Percentiles rank a stretch among this genome's conserved stretches.
These are phyloP conservation scores for Thumatha senex DNA, from an alignment of 2,888 invertebrate species.

Conservation along the genomic window DNA sequence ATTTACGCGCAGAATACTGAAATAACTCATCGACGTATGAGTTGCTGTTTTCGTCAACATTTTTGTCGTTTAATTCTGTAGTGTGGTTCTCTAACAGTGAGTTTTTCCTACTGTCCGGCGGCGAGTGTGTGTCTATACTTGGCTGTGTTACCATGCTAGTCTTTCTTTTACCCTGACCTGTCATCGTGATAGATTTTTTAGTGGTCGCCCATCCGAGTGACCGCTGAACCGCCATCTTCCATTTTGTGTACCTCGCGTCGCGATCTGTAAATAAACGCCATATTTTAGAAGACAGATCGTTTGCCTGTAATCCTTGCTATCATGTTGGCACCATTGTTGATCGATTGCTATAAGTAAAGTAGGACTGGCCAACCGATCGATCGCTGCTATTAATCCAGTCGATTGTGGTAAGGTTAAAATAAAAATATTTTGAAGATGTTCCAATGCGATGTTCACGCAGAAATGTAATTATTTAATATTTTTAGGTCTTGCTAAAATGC, in stretches of 20 bases:
- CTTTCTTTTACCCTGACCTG: slow-evolving; percentile 85
- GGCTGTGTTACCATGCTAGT: slow-evolving; percentile 54
- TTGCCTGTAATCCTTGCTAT: too few species aligned
- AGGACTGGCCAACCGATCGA: too few species aligned
- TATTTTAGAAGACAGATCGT: not conserved
- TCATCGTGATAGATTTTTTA: slow-evolving; percentile 89
- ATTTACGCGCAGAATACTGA: slow-evolving; percentile 66
- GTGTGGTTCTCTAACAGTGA: slow-evolving; percentile 41
- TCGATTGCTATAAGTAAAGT: too few species aligned
- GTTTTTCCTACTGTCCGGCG: slow-evolving; percentile 48
- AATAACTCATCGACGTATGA: slow-evolving; percentile 60
- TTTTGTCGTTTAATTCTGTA: slow-evolving; percentile 38
- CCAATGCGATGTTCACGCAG: too few species aligned
- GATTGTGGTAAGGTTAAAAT: too few species aligned
- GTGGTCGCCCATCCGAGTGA: slow-evolving; percentile 94
- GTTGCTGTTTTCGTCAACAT: slow-evolving; percentile 48
- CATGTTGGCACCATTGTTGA: too few species aligned
- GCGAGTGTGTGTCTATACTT: slow-evolving; percentile 46
- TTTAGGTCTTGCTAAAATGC: too few species aligned
- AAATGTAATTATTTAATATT: too few species aligned
- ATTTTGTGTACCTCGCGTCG: slow-evolving; percentile 92
- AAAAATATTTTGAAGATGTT: too few species aligned
- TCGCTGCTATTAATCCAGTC: too few species aligned
- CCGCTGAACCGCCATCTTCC: slow-evolving; percentile 97
- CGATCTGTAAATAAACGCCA: slow-evolving; percentile 84